Percentiles rank a stretch among this genome's conserved stretches.
phyloP scores from a whole-genome alignment of 2,888 invertebrate genomes.

The Sylvicola cinctus region DNA sequence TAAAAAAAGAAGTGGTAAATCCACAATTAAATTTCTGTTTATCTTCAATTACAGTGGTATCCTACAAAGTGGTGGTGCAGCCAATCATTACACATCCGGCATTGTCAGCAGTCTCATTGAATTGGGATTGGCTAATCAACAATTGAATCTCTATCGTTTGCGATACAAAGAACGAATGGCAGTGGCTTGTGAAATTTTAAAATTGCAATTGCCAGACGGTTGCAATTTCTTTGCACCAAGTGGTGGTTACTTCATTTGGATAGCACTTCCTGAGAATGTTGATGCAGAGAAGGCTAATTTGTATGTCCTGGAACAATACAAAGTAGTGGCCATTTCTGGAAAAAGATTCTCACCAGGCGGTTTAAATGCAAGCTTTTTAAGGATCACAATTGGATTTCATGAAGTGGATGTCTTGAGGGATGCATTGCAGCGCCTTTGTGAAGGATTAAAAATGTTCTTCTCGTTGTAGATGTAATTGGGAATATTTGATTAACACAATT shows the following conservation, averaged over 20 bases:
- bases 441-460: conserved; percentile 18
- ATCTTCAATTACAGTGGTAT: conserved; percentile 23
- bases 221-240: conserved; percentile 25
- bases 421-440: conserved; percentile 22
- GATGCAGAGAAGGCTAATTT: conserved; percentile 23
- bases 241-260: conserved; percentile 42
- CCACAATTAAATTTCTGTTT: conserved; percentile 2
- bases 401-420: conserved; percentile 17
- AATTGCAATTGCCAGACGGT: conserved; percentile 21
- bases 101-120: conserved; percentile 31
- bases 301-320: conserved; percentile 23
- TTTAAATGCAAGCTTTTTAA: conserved; percentile 22
- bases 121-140: conserved; percentile 26
- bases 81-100: conserved; percentile 35
- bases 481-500: too few species aligned
- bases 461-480: too few species aligned
- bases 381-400: conserved; percentile 31
- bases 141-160: conserved; percentile 21
- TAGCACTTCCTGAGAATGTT: conserved; percentile 25
- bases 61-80: conserved; percentile 33
- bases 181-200: conserved; percentile 22
- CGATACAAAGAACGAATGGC: conserved; percentile 27
- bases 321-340: conserved; percentile 27
- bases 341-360: conserved; percentile 21
- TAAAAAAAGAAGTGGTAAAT: background rate